A percentile compares a stretch with the other conserved stretches of the same genome.
phyloP scores from a whole-genome alignment of 2,797 vertebrate species.

The Chiloscyllium punctatum region DNA sequence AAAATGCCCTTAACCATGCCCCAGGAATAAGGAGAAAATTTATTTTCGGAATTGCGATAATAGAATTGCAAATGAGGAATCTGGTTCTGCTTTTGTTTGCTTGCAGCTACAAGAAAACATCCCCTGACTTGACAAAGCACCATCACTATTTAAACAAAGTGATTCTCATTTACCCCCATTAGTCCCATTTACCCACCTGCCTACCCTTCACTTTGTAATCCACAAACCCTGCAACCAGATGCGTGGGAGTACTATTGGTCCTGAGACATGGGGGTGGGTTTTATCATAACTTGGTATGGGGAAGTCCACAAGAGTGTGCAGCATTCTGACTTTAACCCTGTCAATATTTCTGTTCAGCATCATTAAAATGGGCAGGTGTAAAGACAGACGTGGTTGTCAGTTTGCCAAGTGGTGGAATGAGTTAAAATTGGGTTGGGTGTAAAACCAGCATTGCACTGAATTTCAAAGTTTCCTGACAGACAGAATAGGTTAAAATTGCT shows the following conservation, averaged over 20 bases:
- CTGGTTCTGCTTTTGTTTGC: background rate
- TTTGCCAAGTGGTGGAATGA: background rate
- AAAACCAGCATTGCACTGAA: background rate
- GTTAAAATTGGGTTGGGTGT: background rate
- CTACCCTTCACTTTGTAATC: background rate
- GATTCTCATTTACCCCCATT: background rate
- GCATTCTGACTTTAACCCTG: background rate
- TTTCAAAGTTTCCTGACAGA: background rate
- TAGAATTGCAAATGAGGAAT: background rate
- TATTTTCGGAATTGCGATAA: background rate
- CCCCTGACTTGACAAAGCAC: background rate
- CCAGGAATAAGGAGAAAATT: background rate
- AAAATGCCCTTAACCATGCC: background rate
- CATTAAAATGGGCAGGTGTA: background rate
- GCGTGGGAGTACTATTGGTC: background rate
- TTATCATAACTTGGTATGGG: background rate
- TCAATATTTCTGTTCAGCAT: background rate
- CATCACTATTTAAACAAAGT: background rate
- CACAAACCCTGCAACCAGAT: background rate
- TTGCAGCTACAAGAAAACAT: background rate
- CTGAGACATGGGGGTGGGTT: background rate
- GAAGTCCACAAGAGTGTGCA: background rate
- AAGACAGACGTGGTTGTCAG: background rate
- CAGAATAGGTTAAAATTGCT: background rate
- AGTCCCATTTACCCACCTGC: too few relatives aligned